These are phyloP conservation scores for Muscicapa adusta DNA, from an alignment of 2,113 vertebrate species.

Conservation along the genomic window DNA sequence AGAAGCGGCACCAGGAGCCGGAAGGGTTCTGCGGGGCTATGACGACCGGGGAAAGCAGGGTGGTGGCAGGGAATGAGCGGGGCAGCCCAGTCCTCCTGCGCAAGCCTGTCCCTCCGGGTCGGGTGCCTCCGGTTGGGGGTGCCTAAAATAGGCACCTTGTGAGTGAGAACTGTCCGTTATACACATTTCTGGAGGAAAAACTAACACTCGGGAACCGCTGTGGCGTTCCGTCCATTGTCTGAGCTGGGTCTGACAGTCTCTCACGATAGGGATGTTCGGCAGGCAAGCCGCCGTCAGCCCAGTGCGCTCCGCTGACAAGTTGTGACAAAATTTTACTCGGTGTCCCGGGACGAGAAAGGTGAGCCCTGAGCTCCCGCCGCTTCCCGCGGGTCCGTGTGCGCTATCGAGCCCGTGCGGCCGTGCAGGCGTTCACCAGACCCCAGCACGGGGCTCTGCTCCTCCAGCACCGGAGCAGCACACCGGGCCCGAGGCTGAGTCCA, in stretches of 20 bases:
- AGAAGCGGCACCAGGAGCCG: background rate
- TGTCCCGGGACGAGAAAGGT: background rate
- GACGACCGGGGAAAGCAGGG: no score
- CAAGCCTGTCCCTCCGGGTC: no score
- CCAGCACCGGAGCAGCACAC: background rate
- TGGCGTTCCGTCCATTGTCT: background rate
- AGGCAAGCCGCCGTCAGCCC: background rate
- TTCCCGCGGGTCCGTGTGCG: rapidly evolving
- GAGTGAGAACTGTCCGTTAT: background rate
- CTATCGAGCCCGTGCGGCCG: background rate
- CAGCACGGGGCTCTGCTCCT: background rate
- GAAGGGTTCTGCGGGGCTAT: background rate
- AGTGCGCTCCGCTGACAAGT: rapidly evolving
- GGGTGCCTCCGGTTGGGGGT: no score
- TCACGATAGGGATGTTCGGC: background rate
- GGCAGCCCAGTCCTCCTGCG: no score
- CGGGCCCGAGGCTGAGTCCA: background rate
- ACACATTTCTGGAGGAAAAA: background rate
- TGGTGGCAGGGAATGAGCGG: background rate
- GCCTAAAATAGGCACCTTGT: no score
- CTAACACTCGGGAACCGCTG: rapidly evolving
- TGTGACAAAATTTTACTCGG: background rate
- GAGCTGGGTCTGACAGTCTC: no score
- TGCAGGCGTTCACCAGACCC: background rate
- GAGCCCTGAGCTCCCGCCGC: background rate